phyloP scores from a whole-genome alignment of 2,797 vertebrate genomes.

The Allobates femoralis region DNA sequence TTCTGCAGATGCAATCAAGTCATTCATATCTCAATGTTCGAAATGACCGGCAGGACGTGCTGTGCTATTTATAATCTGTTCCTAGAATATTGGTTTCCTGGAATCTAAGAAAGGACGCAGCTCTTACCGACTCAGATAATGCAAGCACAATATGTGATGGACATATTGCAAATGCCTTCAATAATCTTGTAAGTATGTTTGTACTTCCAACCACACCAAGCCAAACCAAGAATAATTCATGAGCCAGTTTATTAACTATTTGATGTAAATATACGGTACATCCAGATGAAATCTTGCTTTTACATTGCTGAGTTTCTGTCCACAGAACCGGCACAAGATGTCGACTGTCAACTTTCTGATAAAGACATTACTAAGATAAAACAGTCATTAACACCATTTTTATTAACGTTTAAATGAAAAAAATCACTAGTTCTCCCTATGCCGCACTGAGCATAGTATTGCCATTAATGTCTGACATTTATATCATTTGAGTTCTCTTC shows the following conservation, averaged over 20 bases:
- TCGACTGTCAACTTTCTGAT: background rate
- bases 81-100: conserved; percentile 61
- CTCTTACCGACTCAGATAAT: conserved; percentile 34
- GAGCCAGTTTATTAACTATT: background rate
- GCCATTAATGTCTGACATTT: too few relatives aligned
- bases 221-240: conserved; percentile 20
- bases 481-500: too few relatives aligned
- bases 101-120: conserved; percentile 47
- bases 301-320: too few relatives aligned
- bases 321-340: too few relatives aligned
- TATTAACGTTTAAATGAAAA: too few relatives aligned
- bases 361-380: background rate
- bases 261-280: background rate
- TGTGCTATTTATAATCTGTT: conserved; percentile 56
- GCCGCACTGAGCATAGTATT: too few relatives aligned
- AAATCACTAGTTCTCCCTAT: too few relatives aligned
- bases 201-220: too few relatives aligned
- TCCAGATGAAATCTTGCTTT: background rate
- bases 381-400: background rate
- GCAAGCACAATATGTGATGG: conserved; percentile 28
- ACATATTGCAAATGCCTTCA: conserved; percentile 43
- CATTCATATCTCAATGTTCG: conserved; percentile 29
- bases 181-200: conserved; percentile 40
- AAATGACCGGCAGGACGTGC: conserved; percentile 24
- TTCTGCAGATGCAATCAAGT: background rate